Conservation (phyloP, 2,888 invertebrate genomes). For the Chymomyza caudatula region DNA sequence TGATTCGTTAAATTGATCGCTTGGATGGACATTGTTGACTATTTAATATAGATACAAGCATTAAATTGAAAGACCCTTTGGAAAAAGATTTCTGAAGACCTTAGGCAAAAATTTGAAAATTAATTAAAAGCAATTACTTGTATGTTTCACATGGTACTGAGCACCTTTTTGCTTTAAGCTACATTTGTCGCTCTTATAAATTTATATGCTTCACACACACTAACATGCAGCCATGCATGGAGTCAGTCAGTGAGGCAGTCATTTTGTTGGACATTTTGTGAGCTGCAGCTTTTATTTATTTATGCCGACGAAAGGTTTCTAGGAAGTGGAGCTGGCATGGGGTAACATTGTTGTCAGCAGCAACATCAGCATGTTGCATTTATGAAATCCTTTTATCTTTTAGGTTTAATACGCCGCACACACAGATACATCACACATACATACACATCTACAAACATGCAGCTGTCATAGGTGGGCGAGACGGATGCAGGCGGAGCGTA, state of each 20-base stretch:
- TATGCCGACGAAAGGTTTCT: slow-evolving; percentile 32
- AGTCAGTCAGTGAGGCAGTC: not conserved
- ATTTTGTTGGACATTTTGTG: slow-evolving; percentile 62
- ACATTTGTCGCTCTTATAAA: not conserved
- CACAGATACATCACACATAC: slow-evolving; percentile 36
- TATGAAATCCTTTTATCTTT: slow-evolving; percentile 75
- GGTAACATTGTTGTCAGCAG: slow-evolving; percentile 68
- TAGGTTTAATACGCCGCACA: slow-evolving; percentile 58
- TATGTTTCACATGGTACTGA: not conserved
- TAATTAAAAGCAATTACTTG: not conserved
- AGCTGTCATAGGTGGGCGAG: not conserved
- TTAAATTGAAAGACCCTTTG: too few relatives aligned
- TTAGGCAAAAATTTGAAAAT: not conserved
- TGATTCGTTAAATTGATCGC: too few relatives aligned
- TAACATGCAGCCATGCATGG: not conserved
- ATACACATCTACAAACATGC: slow-evolving; percentile 9
- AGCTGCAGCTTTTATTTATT: slow-evolving; percentile 68
- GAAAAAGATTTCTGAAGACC: too few relatives aligned
- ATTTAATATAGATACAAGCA: too few relatives aligned
- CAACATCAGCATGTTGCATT: slow-evolving; percentile 74
- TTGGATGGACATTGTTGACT: too few relatives aligned
- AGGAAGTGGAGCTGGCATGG: slow-evolving; percentile 24
- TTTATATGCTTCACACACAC: not conserved
- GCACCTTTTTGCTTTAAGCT: not conserved
- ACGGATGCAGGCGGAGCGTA: not conserved